Percentiles rank a stretch among this genome's conserved stretches.
Conservation (phyloP, 2,888 invertebrate species). For the Xylota segnis region DNA sequence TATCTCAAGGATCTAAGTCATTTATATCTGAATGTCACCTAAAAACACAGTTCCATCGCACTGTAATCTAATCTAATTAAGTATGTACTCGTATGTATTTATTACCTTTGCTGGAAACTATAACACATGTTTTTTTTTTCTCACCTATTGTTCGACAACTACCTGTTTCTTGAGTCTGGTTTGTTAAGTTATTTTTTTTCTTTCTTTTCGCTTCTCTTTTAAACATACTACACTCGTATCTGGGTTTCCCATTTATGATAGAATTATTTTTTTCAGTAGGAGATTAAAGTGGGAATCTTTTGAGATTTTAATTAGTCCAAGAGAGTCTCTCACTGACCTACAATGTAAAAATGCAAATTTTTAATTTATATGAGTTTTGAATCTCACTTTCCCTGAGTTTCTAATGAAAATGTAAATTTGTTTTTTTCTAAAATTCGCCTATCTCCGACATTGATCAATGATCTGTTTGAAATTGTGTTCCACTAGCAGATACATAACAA, state of each 20-base stretch:
- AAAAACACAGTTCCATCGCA: not conserved
- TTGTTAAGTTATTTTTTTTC: not conserved
- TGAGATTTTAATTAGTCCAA: slow-evolving; percentile 18
- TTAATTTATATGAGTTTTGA: slow-evolving; percentile 29
- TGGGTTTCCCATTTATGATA: not conserved
- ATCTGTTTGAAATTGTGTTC: not conserved
- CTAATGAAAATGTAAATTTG: slow-evolving; percentile 21
- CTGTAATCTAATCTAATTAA: not conserved
- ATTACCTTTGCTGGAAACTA: slow-evolving; percentile 13
- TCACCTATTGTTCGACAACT: slow-evolving; percentile 28
- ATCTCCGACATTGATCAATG: slow-evolving; percentile 35
- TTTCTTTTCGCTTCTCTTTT: not conserved
- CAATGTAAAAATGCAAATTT: slow-evolving; percentile 44
- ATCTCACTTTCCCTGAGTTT: slow-evolving; percentile 33
- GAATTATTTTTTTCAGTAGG: slow-evolving; percentile 22
- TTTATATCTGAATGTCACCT: too few relatives aligned
- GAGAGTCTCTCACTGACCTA: slow-evolving; percentile 14
- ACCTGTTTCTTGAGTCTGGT: not conserved
- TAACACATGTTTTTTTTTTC: not conserved
- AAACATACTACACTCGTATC: too few relatives aligned
- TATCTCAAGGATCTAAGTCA: too few relatives aligned
- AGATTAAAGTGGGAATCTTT: slow-evolving; percentile 19
- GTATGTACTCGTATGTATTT: not conserved
- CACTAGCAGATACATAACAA: not conserved
- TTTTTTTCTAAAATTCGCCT: not conserved